phyloP scores from a whole-genome alignment of 2,113 vertebrate genomes.

The Onychostruthus taczanowskii region DNA sequence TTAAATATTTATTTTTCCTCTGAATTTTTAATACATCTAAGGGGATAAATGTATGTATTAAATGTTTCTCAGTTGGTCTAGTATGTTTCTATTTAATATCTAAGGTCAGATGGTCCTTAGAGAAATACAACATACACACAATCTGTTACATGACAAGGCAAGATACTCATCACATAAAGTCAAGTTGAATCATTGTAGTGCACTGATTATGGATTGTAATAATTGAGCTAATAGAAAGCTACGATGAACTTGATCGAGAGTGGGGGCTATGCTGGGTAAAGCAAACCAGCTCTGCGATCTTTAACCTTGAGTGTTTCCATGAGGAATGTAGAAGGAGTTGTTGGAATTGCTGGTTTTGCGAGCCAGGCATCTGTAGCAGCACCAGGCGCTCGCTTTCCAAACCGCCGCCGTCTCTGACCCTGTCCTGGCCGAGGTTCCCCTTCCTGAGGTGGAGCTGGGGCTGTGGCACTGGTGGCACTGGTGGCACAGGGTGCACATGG shows the following conservation, averaged over 20 bases:
- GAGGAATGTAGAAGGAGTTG: background rate
- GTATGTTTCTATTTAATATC: conserved; percentile 81
- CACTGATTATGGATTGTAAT: conserved; percentile 64
- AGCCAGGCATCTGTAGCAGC: background rate
- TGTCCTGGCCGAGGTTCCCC: accelerated
- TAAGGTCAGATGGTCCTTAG: conserved; percentile 81
- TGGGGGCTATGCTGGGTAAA: background rate
- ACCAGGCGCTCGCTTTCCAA: background rate
- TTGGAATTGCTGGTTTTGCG: background rate
- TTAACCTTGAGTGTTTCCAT: background rate
- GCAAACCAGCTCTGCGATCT: background rate
- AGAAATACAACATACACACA: conserved; percentile 81
- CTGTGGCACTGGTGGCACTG: accelerated
- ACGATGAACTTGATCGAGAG: background rate
- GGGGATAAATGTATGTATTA: conserved; percentile 77
- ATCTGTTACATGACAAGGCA: conserved; percentile 81
- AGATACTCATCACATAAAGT: conserved; percentile 75
- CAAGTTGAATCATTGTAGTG: conserved; percentile 71
- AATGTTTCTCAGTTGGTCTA: conserved; percentile 81
- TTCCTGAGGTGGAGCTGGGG: background rate
- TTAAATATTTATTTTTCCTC: conserved; percentile 84
- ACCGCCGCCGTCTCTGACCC: accelerated
- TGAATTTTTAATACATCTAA: conserved; percentile 80
- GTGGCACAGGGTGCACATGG: background rate
- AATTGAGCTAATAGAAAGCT: conserved; percentile 57